These are phyloP conservation scores for Columba livia DNA, from an alignment of 2,113 vertebrate genomes.

Conservation along the genomic window DNA sequence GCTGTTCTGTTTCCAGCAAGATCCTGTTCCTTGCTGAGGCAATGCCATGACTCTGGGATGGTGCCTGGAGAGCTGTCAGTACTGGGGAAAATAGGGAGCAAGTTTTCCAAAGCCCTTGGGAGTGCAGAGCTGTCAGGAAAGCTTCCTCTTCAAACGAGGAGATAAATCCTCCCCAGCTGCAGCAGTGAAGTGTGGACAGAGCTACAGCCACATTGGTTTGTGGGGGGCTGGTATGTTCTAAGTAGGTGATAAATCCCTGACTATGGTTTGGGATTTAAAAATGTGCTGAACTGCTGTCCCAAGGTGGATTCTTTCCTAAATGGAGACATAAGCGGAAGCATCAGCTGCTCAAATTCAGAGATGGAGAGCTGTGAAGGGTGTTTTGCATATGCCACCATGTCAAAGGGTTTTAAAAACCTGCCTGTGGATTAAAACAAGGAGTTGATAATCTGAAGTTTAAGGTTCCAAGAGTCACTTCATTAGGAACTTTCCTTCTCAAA, in stretches of 20 bases:
- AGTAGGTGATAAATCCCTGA: background rate
- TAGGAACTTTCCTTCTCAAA: slow-evolving; percentile 50
- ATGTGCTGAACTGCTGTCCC: background rate
- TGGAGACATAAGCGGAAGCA: background rate
- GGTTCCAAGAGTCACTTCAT: background rate
- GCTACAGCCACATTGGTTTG: rapidly evolving
- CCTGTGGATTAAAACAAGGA: slow-evolving; percentile 37
- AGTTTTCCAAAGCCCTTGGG: background rate
- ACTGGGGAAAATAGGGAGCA: rapidly evolving
- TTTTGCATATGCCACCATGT: rapidly evolving
- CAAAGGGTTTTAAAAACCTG: background rate
- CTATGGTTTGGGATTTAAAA: background rate
- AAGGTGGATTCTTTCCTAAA: background rate
- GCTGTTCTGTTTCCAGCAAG: background rate
- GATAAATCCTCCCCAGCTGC: background rate
- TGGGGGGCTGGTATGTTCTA: rapidly evolving
- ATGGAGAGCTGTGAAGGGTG: rapidly evolving
- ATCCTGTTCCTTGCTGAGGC: background rate
- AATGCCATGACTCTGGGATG: rapidly evolving
- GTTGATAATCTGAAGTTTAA: slow-evolving; percentile 17
- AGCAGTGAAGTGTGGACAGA: rapidly evolving
- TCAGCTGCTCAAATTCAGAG: background rate
- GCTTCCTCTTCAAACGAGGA: background rate
- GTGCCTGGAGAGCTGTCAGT: background rate
- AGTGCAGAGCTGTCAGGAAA: background rate